Evolutionary conservation across 2,888 invertebrate species (phyloP).

Genomic region (Pseudeuparius sepicola): DNA sequence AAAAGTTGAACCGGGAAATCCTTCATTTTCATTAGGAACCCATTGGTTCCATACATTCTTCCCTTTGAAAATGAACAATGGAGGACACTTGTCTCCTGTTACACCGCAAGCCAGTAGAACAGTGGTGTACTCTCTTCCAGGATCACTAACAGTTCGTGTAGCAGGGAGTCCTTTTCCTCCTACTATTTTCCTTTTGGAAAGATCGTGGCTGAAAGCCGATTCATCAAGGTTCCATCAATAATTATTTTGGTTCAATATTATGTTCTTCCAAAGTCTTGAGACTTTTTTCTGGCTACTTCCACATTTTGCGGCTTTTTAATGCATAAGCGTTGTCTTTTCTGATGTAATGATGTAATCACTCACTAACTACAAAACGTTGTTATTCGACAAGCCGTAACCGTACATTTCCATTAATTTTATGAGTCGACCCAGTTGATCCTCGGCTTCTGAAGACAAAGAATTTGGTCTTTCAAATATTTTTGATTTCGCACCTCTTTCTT

Average conservation of each 20-base stretch:
- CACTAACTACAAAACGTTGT: conserved; percentile 2
- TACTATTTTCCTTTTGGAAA: conserved; percentile 1
- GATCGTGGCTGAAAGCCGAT: conserved; percentile 3
- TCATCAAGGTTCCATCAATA: conserved; percentile 1
- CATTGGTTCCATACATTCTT: conserved; percentile 2
- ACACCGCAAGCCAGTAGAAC: too few relatives aligned
- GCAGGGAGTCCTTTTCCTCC: conserved; percentile 2
- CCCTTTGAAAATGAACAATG: conserved; percentile 3
- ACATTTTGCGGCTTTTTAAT: conserved; percentile 2
- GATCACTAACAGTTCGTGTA: too few relatives aligned
- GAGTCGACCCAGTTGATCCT: conserved; percentile 2
- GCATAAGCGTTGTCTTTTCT: conserved; percentile 2
- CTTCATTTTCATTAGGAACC: conserved; percentile 2
- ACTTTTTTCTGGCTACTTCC: conserved; percentile 1
- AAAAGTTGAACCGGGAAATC: conserved; percentile 2
- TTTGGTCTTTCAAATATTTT: conserved; percentile 1
- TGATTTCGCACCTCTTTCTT: conserved; percentile 2
- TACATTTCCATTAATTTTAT: conserved; percentile 2
- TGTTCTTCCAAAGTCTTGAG: conserved; percentile 1
- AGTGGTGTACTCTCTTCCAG: too few relatives aligned
- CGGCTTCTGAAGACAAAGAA: conserved; percentile 1
- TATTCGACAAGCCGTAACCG: conserved; percentile 2
- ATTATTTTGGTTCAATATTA: conserved; percentile 1
- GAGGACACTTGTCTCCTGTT: conserved; percentile 2
- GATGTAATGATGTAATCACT: conserved; percentile 1